Percentiles rank a stretch among this genome's conserved stretches.
Conservation (phyloP, 2,888 invertebrate genomes). For the Plemyria rubiginata region DNA sequence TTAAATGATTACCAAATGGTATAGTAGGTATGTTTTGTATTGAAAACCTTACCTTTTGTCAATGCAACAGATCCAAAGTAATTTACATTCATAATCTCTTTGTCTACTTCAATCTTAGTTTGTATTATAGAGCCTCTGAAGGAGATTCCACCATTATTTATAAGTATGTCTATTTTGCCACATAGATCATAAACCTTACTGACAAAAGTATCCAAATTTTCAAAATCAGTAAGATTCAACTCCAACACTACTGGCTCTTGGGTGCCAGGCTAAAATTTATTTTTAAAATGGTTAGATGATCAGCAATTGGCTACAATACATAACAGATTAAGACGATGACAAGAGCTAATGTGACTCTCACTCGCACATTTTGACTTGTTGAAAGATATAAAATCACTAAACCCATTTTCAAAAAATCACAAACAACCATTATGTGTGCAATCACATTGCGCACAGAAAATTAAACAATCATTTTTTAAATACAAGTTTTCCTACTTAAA, state of each 20-base stretch:
- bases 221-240: conserved; percentile 90
- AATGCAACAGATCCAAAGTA: conserved; percentile 97
- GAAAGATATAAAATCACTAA: no score
- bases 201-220: conserved; percentile 86
- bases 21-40: no score
- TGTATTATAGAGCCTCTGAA: conserved; percentile 90
- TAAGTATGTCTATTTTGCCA: conserved; percentile 92
- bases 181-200: conserved; percentile 88
- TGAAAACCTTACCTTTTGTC: conserved; percentile 89
- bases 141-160: conserved; percentile 97
- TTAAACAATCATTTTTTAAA: no score
- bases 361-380: no score
- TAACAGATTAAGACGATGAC: no score
- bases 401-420: no score
- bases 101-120: conserved; percentile 92
- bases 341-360: no score
- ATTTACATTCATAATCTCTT: conserved; percentile 96
- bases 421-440: no score
- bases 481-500: no score
- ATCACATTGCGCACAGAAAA: no score
- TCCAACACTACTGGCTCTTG: conserved; percentile 90
- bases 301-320: no score
- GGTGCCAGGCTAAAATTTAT: conserved; percentile 61
- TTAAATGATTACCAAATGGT: no score
- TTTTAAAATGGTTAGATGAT: not conserved